Evolutionary conservation across 2,888 invertebrate species (phyloP).

Genomic region (Orgyia antiqua): DNA sequence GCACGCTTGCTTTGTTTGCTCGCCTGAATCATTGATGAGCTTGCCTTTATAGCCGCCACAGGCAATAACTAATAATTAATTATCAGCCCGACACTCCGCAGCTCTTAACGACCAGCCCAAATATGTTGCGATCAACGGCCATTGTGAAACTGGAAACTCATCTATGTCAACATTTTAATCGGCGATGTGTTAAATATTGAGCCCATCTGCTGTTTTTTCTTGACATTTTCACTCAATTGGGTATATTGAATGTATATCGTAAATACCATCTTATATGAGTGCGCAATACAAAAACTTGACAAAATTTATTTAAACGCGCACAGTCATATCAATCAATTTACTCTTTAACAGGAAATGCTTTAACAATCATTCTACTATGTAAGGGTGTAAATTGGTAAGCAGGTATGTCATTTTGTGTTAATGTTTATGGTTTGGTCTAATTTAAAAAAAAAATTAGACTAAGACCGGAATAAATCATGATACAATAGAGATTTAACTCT

Average conservation of each 20-base stretch:
- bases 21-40: slow-evolving; percentile 71
- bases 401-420: too few relatives aligned
- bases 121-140: slow-evolving; percentile 25
- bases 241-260: slow-evolving; percentile 23
- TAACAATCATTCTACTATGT: too few relatives aligned
- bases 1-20: slow-evolving; percentile 69
- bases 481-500: too few relatives aligned
- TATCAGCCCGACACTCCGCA: slow-evolving; percentile 40
- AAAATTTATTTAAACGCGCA: slow-evolving; percentile 16
- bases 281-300: slow-evolving; percentile 19
- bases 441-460: too few relatives aligned
- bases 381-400: too few relatives aligned
- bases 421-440: too few relatives aligned
- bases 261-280: slow-evolving; percentile 29
- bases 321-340: slow-evolving; percentile 25
- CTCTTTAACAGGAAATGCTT: slow-evolving; percentile 12
- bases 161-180: slow-evolving; percentile 31
- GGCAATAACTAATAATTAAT: slow-evolving; percentile 68
- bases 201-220: slow-evolving; percentile 30
- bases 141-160: slow-evolving; percentile 29
- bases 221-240: slow-evolving; percentile 23
- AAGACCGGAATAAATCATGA: too few relatives aligned
- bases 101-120: slow-evolving; percentile 30
- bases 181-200: slow-evolving; percentile 28
- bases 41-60: slow-evolving; percentile 59